Base-by-base conservation (phyloP, 2,888 invertebrate species). In the Ariolimax columbianus region DNA sequence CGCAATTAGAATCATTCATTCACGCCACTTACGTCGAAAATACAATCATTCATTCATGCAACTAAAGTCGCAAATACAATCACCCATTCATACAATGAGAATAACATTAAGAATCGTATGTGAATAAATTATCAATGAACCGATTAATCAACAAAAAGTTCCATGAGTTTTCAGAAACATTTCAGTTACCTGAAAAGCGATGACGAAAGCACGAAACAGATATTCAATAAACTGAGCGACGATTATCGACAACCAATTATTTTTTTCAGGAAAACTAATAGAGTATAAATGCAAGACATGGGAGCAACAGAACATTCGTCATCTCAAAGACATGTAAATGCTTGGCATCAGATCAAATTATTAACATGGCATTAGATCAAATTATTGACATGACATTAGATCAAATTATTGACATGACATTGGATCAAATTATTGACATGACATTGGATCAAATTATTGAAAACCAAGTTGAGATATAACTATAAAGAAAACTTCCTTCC, bases 91-190 rank as follows among this genome's bases (percentile, higher is more conserved):
- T 55, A 55, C n/a, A 23, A 14, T 55, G 3, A 55, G 19, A 14
- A 19, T 23, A 68, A 33, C 68, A 19, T 19, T 68, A 38, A 1
- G 11, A 36, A 17, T 36, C 68, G 36, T 38, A 19, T 33, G 19
- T 14, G 36, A 68, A 68, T 68, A 68, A 68, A 68, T 68, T 68
- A 68, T 68, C 36, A 68, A 36, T 68, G 68, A 68, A 68, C 68
- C 36, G 4, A 19, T 19, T 68, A 36, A 68, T 19, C 3, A 36
- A 68, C 14, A 68, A 33, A 36, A 6, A 14, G 23, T 7, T 36
- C 36, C 36, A 14, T 68, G 14, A n/a, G 11, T 66, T n/a, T 66
- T 36, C 1, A 36, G 36, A 19, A 36, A 68, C 68, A 68, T 33
- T 68, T 68, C 36, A 68, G 38, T 36, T 4, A 33, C 36, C 11